A percentile compares a stretch with the other conserved stretches of the same genome.
phyloP scores from a whole-genome alignment of 2,797 vertebrate genomes.

The Brachyrhaphis roseni region DNA sequence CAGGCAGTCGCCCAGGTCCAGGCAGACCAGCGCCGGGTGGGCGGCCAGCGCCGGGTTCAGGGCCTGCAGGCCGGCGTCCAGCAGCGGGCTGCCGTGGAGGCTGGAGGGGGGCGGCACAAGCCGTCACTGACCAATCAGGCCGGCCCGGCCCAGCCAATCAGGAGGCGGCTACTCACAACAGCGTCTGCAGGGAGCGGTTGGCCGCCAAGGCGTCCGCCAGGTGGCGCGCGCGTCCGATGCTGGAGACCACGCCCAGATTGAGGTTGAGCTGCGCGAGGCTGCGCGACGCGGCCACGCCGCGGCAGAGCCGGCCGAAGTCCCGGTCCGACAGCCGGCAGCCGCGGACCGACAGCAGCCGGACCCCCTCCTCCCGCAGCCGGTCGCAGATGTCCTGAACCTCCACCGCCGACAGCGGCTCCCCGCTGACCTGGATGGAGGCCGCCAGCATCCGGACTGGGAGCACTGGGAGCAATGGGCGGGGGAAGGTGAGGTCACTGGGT shows the following conservation, averaged over 20 bases:
- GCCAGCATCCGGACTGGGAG: constrained; percentile 83
- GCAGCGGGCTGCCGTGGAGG: constrained; percentile 92
- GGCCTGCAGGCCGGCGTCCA: constrained; percentile 89
- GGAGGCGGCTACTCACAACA: constrained; percentile 85
- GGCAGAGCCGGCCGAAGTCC: constrained; percentile 92
- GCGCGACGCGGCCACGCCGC: constrained; percentile 86
- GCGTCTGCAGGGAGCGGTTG: constrained; percentile 93
- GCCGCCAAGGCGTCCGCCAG: constrained; percentile 89
- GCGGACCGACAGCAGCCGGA: constrained; percentile 90
- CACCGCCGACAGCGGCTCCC: constrained; percentile 90
- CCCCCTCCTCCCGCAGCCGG: constrained; percentile 89
- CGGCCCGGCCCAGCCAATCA: not conserved
- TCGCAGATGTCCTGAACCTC: constrained; percentile 94
- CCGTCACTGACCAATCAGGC: constrained; percentile 2
- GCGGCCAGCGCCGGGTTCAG: constrained; percentile 89
- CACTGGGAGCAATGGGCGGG: not conserved
- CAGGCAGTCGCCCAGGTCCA: constrained; percentile 96
- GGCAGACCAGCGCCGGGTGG: constrained; percentile 90
- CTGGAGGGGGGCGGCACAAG: constrained; percentile 60
- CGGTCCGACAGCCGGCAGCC: constrained; percentile 93
- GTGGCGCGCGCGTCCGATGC: constrained; percentile 85
- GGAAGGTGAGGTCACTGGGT: not conserved
- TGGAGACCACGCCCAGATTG: constrained; percentile 92
- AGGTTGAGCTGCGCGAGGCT: constrained; percentile 94
- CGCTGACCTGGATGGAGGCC: constrained; percentile 95